Evolutionary conservation across 1,140 invertebrate genomes (phyloP), one percentile per base, ranked within the genome.

Genomic region (Adoxophyes honmai): DNA sequence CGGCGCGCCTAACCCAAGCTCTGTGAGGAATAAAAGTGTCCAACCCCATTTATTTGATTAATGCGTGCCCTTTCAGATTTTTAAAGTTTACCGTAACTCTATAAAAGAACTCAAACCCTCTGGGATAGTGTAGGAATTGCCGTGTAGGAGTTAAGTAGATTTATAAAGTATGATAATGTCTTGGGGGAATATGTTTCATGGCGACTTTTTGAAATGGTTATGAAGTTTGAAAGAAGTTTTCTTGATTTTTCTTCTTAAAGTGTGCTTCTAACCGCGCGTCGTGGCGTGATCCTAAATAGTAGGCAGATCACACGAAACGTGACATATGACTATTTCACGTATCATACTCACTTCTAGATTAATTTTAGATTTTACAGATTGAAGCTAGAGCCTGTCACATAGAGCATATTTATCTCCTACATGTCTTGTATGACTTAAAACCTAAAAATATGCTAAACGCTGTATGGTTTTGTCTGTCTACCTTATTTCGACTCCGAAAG

Each of bases 41-140:
- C 18, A 48, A 48, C 21, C 16, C 15, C 42, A 48, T 48, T 48
- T 48, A 48, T 48, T 28, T 48, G 42, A 48, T 48, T 16, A 48
- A 48, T 48, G 42, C 4, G 42, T 21, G 42, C 42, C 42, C 42
- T 48, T 48, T 48, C 18, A 28, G 18, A 48, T 48, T 48, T 48
- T 33, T 33, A 7, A 48, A 44, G 21, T 21, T 11, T 7, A 7
- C 10, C 18, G 1, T 0, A 13, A 13, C 4, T 48, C 11, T 1
- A 48, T 21, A 48, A 48, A 44, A 21, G 21, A 48, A 16, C 21
- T 10, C 0, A 11, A 48, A 21, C 21, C 2, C 18, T n/a, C 21
- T 28, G 6, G 2, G 0, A 5, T 48, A 48, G 21, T 5, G 21
- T 28, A n/a, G 7, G 21, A 21, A 21, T 28, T 48, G 1, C 4